Evolutionary conservation across 1,140 invertebrate genomes (phyloP), one percentile per base, ranked within the genome.

Genomic region (Dreissena rostriformis): DNA sequence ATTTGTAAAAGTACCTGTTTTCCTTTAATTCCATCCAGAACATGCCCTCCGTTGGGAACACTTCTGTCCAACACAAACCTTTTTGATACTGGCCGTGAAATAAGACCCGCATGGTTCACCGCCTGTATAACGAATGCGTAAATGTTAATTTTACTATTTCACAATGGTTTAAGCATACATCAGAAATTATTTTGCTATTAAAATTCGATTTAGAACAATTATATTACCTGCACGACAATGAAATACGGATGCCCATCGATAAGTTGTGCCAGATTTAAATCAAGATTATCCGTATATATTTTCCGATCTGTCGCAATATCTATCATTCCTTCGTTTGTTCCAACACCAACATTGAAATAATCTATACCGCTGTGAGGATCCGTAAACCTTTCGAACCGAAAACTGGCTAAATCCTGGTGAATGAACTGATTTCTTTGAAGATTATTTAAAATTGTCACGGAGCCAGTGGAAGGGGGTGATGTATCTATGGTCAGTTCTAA

Each of bases 301-400:
- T 39, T 39, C 39, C 39, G 39, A 39, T 8, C 39, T 39, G 39
- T 5, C 2, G 8, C 39, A 39, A 39, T 39, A 39, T 39, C 39
- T 39, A 8, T 39, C 39, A 39, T 39, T 39, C 39, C 39, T 39
- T 39, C 57, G 57, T 61, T n/a, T 61, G 81, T 77, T 19, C 86
- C 84, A 11, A 88, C 63, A 17, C 67, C 70, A 15, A 72, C 67
- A 67, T 65, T 80, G 63, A 86, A 88, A 57, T 57, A 67, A 14
- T 65, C 49, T 0, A 88, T 68, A 53, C 73, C 61, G 39, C 81
- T 83, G 26, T 88, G 76, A 6, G 80, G 75, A 65, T 88, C 86
- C 0, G 26, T 0, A 70, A 88, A 88, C 0, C 74, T 11, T n/a
- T 24, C 12, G 17, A 61, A 61, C 22, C 57, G 57, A 11, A 61